Percentiles rank a stretch among this genome's conserved stretches.
phyloP scores from a whole-genome alignment of 53 echinoderm and acorn worm genomes.

The Echinarachnius parma region DNA sequence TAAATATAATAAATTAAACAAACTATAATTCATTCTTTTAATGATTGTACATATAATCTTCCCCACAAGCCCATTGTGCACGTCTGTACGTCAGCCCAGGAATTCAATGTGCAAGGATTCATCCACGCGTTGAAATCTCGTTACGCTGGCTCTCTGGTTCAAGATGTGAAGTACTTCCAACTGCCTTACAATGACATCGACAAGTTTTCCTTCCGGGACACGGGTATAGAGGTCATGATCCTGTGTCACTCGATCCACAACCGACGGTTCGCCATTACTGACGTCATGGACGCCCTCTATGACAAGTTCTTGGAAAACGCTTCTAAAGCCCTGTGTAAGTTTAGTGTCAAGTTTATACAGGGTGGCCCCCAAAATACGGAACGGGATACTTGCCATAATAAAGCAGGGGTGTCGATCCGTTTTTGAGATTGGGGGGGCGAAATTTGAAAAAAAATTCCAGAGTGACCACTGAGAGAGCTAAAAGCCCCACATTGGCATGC shows the following conservation, averaged over 20 bases:
- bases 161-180: slow-evolving; percentile 5
- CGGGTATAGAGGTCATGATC: slow-evolving; percentile 10
- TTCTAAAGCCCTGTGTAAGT: background rate
- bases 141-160: no score
- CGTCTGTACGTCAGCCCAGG: slow-evolving; percentile 17
- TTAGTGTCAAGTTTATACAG: background rate
- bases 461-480: no score
- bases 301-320: slow-evolving; percentile 1
- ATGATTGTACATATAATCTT: no score
- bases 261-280: slow-evolving; percentile 19
- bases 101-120: background rate
- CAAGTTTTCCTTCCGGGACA: background rate
- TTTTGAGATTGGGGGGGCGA: no score
- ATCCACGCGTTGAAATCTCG: slow-evolving; percentile 4
- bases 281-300: slow-evolving; percentile 17
- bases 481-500: no score
- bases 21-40: no score
- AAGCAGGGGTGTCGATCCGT: no score
- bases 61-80: no score
- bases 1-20: no score
- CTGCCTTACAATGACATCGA: slow-evolving; percentile 18
- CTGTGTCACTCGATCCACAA: slow-evolving; percentile 22
- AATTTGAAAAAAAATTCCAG: no score
- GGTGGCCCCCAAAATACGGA: no score
- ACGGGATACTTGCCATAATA: no score